Percentiles rank a stretch among this genome's conserved stretches.
phyloP scores from a whole-genome alignment of 2,888 invertebrate species.

The Patella pellucida region DNA sequence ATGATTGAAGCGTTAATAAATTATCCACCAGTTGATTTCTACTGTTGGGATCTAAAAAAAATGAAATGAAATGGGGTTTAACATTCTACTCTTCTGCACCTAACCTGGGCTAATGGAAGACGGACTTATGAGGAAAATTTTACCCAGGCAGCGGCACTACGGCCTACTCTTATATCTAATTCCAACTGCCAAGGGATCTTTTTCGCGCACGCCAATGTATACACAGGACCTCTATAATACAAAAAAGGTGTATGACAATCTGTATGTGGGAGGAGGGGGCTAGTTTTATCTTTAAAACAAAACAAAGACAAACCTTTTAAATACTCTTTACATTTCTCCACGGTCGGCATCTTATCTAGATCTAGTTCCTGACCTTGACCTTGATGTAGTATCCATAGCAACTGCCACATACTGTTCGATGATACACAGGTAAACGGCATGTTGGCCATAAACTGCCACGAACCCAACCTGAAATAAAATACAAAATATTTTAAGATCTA shows the following conservation, averaged over 20 bases:
- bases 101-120: no score
- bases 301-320: slow-evolving; percentile 46
- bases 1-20: slow-evolving; percentile 77
- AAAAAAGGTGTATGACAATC: background rate
- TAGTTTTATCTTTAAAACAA: background rate
- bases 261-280: background rate
- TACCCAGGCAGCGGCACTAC: no score
- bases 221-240: no score
- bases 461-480: slow-evolving; percentile 74
- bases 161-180: no score
- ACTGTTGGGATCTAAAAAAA: slow-evolving; percentile 48
- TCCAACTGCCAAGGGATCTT: no score
- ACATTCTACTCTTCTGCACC: no score
- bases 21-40: slow-evolving; percentile 73
- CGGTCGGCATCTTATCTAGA: slow-evolving; percentile 50
- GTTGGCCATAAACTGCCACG: slow-evolving; percentile 86
- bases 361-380: slow-evolving; percentile 49
- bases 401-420: slow-evolving; percentile 69
- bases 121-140: no score
- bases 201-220: no score
- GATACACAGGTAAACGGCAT: slow-evolving; percentile 75
- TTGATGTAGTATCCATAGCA: slow-evolving; percentile 69
- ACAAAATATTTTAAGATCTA: no score
- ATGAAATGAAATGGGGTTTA: no score
- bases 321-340: slow-evolving; percentile 53